Conservation (phyloP, 2,113 vertebrate genomes). For the Hipposideros armiger region DNA sequence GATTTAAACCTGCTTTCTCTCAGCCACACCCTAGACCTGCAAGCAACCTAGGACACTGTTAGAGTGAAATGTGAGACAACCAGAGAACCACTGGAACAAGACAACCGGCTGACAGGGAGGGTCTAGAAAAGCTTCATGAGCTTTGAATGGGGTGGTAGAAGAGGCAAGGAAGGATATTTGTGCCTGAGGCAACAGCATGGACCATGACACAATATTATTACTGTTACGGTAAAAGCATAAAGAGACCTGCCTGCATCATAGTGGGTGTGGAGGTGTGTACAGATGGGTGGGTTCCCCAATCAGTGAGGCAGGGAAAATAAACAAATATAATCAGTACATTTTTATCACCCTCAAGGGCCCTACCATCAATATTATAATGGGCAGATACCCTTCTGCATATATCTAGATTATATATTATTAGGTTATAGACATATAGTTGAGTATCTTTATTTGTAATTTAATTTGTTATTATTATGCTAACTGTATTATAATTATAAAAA, state of each 20-base stretch:
- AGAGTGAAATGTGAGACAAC: neutral
- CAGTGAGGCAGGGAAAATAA: neutral
- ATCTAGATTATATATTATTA: neutral
- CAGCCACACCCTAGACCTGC: neutral
- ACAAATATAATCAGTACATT: neutral
- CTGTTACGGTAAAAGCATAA: neutral
- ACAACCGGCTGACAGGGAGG: fast-evolving
- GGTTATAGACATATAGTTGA: neutral
- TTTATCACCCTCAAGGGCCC: neutral
- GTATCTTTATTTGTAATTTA: neutral
- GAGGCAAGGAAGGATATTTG: neutral
- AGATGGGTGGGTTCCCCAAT: no score
- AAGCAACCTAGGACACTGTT: no score
- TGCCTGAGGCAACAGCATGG: neutral
- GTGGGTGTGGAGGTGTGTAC: neutral
- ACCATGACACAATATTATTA: no score
- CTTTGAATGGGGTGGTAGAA: neutral
- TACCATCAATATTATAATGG: neutral
- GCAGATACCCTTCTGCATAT: no score
- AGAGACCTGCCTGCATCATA: neutral
- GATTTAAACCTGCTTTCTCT: neutral
- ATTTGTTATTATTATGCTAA: neutral
- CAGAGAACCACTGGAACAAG: neutral
- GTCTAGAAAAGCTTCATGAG: neutral
- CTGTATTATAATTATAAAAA: neutral